Conservation (phyloP, 2,888 invertebrate genomes). For the Drosophila longiperda region DNA sequence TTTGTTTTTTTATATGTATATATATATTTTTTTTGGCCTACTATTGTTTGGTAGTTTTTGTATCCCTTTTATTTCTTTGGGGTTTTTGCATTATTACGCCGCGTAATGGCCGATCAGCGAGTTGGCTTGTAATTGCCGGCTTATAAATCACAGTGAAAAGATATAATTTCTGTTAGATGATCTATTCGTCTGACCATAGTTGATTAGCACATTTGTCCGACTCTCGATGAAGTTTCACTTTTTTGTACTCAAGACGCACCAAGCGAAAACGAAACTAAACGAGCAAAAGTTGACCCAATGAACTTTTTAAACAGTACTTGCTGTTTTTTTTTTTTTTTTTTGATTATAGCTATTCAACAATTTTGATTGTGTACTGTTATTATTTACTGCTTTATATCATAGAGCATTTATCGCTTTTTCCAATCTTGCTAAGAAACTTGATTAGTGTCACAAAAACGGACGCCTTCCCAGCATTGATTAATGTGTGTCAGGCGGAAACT, state of each 20-base stretch:
- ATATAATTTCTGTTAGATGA: slow-evolving; percentile 73
- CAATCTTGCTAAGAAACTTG: slow-evolving; percentile 76
- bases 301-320: slow-evolving; percentile 56
- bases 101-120: slow-evolving; percentile 73
- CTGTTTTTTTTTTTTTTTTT: slow-evolving; percentile 40
- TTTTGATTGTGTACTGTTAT: slow-evolving; percentile 20
- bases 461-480: slow-evolving; percentile 66
- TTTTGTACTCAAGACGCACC: slow-evolving; percentile 23
- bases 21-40: slow-evolving; percentile 30
- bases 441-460: slow-evolving; percentile 68
- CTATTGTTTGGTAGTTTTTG: slow-evolving; percentile 54
- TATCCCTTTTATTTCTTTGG: slow-evolving; percentile 20
- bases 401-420: slow-evolving; percentile 47
- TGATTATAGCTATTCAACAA: slow-evolving; percentile 35
- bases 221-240: slow-evolving; percentile 66
- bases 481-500: slow-evolving; percentile 67
- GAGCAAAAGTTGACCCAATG: slow-evolving; percentile 68
- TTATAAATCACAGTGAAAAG: slow-evolving; percentile 77
- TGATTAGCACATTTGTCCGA: slow-evolving; percentile 76
- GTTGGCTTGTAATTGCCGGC: slow-evolving; percentile 71
- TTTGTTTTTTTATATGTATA: slow-evolving; percentile 63
- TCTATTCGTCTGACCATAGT: slow-evolving; percentile 50
- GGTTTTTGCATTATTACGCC: slow-evolving; percentile 73
- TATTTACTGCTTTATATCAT: slow-evolving; percentile 27
- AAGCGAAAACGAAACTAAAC: slow-evolving; percentile 34